Conservation (phyloP, 2,888 invertebrate species). For the Acleris holmiana region DNA sequence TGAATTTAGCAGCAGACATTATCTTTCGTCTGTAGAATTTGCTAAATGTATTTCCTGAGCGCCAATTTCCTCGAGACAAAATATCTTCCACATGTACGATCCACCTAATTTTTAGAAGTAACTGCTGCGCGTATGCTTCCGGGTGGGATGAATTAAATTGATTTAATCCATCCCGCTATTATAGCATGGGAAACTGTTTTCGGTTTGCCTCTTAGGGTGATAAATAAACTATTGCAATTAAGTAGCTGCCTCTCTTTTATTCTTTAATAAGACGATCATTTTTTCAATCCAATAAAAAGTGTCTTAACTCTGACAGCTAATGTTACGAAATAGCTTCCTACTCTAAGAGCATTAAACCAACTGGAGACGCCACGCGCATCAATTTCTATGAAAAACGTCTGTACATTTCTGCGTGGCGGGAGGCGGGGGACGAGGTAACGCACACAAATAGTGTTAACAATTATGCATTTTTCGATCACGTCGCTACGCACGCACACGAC, state of each 20-base stretch:
- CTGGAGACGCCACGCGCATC: no score
- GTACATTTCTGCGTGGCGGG: no score
- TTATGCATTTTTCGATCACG: no score
- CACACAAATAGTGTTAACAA: no score
- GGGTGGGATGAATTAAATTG: slow-evolving; percentile 35
- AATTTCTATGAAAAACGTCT: no score
- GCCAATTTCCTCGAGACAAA: slow-evolving; percentile 39
- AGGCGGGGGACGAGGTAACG: no score
- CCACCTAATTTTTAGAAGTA: slow-evolving; percentile 40
- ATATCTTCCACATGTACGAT: slow-evolving; percentile 39
- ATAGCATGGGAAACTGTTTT: slow-evolving; percentile 36
- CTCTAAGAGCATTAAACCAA: no score
- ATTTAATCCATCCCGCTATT: slow-evolving; percentile 41
- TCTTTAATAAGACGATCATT: neutral
- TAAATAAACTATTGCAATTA: slow-evolving; percentile 27
- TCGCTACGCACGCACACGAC: no score
- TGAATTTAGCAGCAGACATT: neutral
- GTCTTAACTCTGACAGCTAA: slow-evolving; percentile 24
- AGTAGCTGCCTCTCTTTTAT: neutral
- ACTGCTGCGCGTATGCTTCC: slow-evolving; percentile 42
- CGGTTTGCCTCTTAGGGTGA: slow-evolving; percentile 23
- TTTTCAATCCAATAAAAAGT: slow-evolving; percentile 35
- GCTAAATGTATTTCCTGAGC: slow-evolving; percentile 38
- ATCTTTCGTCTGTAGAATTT: slow-evolving; percentile 33
- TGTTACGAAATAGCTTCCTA: slow-evolving; percentile 35